Conservation (phyloP, 2,797 vertebrate genomes). For the Rhinoraja longicauda region DNA sequence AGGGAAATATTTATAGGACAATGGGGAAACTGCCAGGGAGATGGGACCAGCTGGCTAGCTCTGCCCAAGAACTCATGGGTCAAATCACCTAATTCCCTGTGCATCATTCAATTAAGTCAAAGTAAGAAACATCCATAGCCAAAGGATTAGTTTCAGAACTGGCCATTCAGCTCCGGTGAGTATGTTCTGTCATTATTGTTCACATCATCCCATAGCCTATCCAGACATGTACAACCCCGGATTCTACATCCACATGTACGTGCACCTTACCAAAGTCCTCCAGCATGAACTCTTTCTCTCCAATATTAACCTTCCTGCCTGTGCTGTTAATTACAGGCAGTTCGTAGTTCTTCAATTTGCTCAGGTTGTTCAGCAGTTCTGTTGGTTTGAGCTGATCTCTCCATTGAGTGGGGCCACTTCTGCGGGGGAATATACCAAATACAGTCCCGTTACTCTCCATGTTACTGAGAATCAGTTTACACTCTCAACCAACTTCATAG, state of each 20-base stretch:
- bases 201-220: background rate
- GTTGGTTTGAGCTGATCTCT: constrained; percentile 56
- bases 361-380: constrained; percentile 45
- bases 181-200: background rate
- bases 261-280: constrained; percentile 50
- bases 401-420: constrained; percentile 54
- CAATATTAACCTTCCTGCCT: constrained; percentile 43
- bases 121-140: background rate
- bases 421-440: constrained; percentile 36
- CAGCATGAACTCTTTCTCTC: constrained; percentile 45
- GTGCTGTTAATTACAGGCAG: constrained; percentile 45
- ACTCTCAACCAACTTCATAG: background rate
- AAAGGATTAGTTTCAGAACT: background rate
- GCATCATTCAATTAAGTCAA: background rate
- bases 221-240: background rate
- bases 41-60: background rate
- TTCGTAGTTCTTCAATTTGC: constrained; percentile 44
- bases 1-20: background rate
- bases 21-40: too few relatives aligned
- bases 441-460: background rate
- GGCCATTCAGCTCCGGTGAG: background rate
- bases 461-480: background rate
- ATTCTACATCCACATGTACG: background rate
- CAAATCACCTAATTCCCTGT: background rate
- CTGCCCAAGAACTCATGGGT: background rate